phyloP scores from a whole-genome alignment of 2,888 invertebrate genomes.

The Agrotis puta region DNA sequence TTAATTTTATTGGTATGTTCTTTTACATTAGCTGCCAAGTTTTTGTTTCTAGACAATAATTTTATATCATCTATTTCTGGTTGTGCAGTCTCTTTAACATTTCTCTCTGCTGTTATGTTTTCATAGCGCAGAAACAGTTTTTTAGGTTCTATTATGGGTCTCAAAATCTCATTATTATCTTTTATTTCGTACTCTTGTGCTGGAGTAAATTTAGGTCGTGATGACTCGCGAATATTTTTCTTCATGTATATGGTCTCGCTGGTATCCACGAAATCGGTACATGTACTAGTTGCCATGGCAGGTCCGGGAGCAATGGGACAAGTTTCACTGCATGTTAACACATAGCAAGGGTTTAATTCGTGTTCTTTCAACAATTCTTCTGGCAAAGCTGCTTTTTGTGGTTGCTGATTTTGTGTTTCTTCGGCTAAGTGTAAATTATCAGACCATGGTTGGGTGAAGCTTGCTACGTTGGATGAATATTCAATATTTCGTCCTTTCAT shows the following conservation, averaged over 20 bases:
- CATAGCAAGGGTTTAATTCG: conserved; percentile 43
- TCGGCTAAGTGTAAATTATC: neutral
- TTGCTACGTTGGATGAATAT: neutral
- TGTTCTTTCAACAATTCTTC: conserved; percentile 26
- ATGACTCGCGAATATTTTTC: conserved; percentile 25
- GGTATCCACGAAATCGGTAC: conserved; percentile 16
- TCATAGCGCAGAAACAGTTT: too few species aligned
- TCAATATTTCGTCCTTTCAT: conserved; percentile 3
- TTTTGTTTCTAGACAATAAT: too few species aligned
- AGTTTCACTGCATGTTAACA: conserved; percentile 58
- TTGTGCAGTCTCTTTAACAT: too few species aligned
- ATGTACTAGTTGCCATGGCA: neutral
- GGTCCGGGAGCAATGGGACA: conserved; percentile 55
- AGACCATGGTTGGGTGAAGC: neutral
- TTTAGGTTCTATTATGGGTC: neutral
- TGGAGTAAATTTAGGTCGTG: conserved; percentile 2
- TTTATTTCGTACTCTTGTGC: neutral
- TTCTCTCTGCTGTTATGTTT: too few species aligned
- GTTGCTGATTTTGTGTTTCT: neutral
- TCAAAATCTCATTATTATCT: too few species aligned
- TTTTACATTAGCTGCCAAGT: neutral
- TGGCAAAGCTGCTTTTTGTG: neutral
- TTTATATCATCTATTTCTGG: too few species aligned
- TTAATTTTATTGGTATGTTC: too few species aligned
- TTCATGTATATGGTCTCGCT: conserved; percentile 23